Percentiles rank a stretch among this genome's conserved stretches.
phyloP scores from a whole-genome alignment of 2,797 vertebrate species.

The Acrossocheilus fasciatus region DNA sequence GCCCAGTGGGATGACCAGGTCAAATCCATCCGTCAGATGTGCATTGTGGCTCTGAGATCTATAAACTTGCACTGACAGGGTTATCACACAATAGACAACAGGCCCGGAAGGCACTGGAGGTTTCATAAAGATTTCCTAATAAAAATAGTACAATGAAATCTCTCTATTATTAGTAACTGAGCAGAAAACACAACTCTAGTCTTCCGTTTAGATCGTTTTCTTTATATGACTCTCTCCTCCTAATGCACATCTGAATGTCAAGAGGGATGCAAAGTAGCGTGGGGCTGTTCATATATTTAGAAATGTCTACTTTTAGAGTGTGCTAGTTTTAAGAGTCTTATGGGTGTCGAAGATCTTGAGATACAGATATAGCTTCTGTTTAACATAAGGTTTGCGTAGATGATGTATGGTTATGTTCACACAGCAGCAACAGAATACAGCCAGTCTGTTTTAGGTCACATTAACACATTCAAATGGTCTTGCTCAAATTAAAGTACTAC shows the following conservation, averaged over 20 bases:
- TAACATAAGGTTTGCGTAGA: neutral
- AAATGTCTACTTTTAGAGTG: neutral
- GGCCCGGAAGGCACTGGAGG: neutral
- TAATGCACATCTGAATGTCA: slow-evolving; percentile 20
- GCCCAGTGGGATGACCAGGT: slow-evolving; percentile 31
- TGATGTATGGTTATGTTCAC: neutral
- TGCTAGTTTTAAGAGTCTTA: slow-evolving; percentile 1
- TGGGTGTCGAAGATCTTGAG: neutral
- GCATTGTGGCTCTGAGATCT: slow-evolving; percentile 28
- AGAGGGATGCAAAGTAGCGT: neutral
- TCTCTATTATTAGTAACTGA: neutral
- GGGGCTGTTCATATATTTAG: neutral
- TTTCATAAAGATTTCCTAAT: neutral
- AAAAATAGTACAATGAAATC: neutral
- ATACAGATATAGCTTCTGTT: neutral
- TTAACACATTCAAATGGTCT: neutral
- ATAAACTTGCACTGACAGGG: slow-evolving; percentile 41
- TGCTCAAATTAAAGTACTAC: neutral
- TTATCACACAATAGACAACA: slow-evolving; percentile 11
- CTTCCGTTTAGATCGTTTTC: neutral
- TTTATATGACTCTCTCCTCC: neutral
- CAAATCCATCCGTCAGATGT: slow-evolving; percentile 40
- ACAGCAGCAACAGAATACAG: neutral
- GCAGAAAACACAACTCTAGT: neutral
- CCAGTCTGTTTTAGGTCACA: neutral